Base-by-base conservation (phyloP, 1,140 invertebrate genomes). In the Conus ventricosus region DNA sequence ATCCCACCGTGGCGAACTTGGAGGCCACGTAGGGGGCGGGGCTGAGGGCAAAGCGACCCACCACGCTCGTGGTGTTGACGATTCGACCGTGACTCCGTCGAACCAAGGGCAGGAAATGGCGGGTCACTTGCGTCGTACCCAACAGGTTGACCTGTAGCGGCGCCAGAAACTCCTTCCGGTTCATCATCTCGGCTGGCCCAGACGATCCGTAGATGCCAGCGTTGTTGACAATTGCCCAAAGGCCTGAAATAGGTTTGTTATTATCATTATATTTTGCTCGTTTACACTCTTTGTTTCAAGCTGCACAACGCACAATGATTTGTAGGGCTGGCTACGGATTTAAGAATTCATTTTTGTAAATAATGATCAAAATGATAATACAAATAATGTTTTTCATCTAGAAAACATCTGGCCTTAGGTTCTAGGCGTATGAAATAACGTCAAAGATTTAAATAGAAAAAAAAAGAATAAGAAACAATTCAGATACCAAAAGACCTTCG, bases 191-290 rank as follows among this genome's bases (percentile, higher is more conserved):
- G 7, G 88, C 51, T 27, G 53, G 81, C 5, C 87, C 86, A 55
- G 89, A 71, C 20, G 85, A 20, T 4, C 91, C 88, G 39, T 88
- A 82, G 17, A 93, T 84, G 13, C 92, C 93, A 15, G 93, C 93
- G 82, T 92, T 92, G 90, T 93, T 93, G n/a, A 93, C 91, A 20
- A 93, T 55, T n/a, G 90, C 93, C 93, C 93, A 93, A 54, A 93
- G 81, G 53, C 92, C 92, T 93, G 87, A 20, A 20, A 51, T 25
- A 84, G n/a, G 55, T 84, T 57, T 23, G 71, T 13, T 63, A 13
- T 39, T 39, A 39, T 39, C 39, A 39, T 39, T 39, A 39, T 39
- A 39, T 39, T 39, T 39, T 39, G 39, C 39, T 39, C 3, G 39
- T 39, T 39, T 39, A 0, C 39, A 39, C 39, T 39, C 39, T 39